Evolutionary conservation across 2,888 invertebrate species (phyloP), one percentile per base, ranked within the genome.

Genomic region (Brassicogethes aeneus): DNA sequence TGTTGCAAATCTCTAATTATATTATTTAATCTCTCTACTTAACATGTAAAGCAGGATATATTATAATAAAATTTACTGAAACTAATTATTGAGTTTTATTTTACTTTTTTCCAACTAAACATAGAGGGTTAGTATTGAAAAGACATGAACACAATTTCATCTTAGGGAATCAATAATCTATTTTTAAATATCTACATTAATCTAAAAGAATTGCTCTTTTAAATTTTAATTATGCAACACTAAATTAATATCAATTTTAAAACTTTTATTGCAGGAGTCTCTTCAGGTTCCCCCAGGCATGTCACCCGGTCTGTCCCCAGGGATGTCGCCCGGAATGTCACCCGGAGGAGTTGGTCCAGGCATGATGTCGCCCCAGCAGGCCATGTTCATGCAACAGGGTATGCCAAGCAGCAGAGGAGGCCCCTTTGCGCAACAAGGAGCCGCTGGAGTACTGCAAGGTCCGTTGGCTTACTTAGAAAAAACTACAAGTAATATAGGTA

Each of bases 401-500:
- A 40, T 40, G 16, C 42, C 40, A 3, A 60, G 59, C 3, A 73
- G 75, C 1, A 68, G 75, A 10, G 72, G 76, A 1, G 71, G 72
- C 1, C 69, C 70, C 48, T 69, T 67, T 58, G 57, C 62, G 23
- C 76, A 76, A 56, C 69, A 66, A 51, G 66, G 65, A 37, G 72
- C 72, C 1, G 65, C 62, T 35, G 68, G 72, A 46, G 74, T 82
- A 2, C 71, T 88, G 40, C 88, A 87, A 52, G 89, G 90, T 3
- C 91, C 90, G 1, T 72, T 91, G 47, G 90, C 90, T 1, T 90
- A 83, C 61, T 71, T 92, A 46, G 90, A 91, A 72, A 89, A 90
- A 73, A 89, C 89, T 50, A 86, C 90, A 59, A 88, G 88, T 70
- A 90, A 88, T 70, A 90, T 91, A 77, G 90, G 79, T 77, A 65